A percentile compares a stretch with the other conserved stretches of the same genome.
Evolutionary conservation across 2,888 invertebrate genomes (phyloP).

Genomic region (Toxonevra muliebris): DNA sequence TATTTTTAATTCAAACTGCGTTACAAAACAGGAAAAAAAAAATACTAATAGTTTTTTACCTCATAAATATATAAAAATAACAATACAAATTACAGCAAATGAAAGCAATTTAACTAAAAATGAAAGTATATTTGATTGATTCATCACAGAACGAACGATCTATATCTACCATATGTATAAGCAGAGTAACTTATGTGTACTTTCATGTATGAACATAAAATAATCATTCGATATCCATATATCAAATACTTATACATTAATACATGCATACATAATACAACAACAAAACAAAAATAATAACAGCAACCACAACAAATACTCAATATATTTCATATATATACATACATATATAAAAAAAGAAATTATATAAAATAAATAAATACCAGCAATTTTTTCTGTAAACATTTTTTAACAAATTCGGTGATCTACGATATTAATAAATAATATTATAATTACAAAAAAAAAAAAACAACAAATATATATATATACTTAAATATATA

Average conservation of each 20-base stretch:
- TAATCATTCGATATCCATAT: not conserved
- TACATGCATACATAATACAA: conserved; percentile 26
- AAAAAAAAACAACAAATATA: conserved; percentile 40
- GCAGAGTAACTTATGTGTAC: no score
- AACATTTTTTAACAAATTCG: conserved; percentile 59
- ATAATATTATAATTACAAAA: conserved; percentile 32
- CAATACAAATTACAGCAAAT: conserved; percentile 1
- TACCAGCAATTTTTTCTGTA: conserved; percentile 46
- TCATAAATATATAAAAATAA: conserved; percentile 12
- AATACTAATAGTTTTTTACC: not conserved
- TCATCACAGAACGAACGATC: conserved; percentile 10
- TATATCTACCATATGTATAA: not conserved
- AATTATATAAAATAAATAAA: conserved; percentile 35
- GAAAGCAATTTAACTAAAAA: no score
- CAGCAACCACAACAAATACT: conserved; percentile 27
- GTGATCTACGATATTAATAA: conserved; percentile 58
- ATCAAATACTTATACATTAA: conserved; percentile 19
- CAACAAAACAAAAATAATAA: conserved; percentile 18
- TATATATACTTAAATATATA: conserved; percentile 35
- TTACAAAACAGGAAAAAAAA: conserved; percentile 9
- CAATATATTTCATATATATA: conserved; percentile 31
- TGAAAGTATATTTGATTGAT: no score
- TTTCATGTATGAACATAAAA: no score
- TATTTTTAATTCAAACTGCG: conserved; percentile 30
- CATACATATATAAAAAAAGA: conserved; percentile 14